Evolutionary conservation across 2,888 invertebrate species (phyloP), one percentile per base, ranked within the genome.

Genomic region (Volucella zonaria): DNA sequence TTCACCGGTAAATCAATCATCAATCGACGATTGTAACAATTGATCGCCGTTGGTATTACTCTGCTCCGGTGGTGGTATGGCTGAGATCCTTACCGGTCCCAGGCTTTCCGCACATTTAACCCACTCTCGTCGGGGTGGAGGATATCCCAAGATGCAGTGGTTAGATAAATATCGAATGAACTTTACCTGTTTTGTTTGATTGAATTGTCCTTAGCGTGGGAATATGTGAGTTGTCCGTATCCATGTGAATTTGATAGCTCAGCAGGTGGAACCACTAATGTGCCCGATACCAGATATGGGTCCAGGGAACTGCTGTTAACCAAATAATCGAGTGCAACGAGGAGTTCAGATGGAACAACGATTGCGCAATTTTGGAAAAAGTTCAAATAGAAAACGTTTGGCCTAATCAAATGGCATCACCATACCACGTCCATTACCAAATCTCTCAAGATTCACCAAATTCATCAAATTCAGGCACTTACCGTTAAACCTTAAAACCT

Each of bases 151-250:
- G 75, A 76, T 83, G 83, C 66, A 4, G 4, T 31, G 79, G 83
- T 79, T 79, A 83, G 83, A 83, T 83, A 79, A 83, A 83, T 83
- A 83, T 83, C 83, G 75, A 83, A 83, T 83, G 71, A 79, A 79
- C 73, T 56, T 75, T 66, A 81, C 59, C 70, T 80, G 59, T 59
- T 66, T 71, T 58, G 56, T 66, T 59, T 74, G 56, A 61, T 61
- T 42, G 68, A 74, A n/a, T 68, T 68, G 75, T 75, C 71, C 38
- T 38, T 23, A 52, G 71, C 79, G 83, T 83, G 83, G 83, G 83
- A 83, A 83, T 79, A 6, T 31, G 31, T 31, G 6, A 31, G 31
- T 31, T 31, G 31, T 31, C 31, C 31, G 31, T 31, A 31, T 6
- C 31, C 6, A n/a, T 31, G 1, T 31, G 31, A 31, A 82, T 83